Conservation (phyloP, 1,140 invertebrate genomes). For the Polyergus mexicanus region DNA sequence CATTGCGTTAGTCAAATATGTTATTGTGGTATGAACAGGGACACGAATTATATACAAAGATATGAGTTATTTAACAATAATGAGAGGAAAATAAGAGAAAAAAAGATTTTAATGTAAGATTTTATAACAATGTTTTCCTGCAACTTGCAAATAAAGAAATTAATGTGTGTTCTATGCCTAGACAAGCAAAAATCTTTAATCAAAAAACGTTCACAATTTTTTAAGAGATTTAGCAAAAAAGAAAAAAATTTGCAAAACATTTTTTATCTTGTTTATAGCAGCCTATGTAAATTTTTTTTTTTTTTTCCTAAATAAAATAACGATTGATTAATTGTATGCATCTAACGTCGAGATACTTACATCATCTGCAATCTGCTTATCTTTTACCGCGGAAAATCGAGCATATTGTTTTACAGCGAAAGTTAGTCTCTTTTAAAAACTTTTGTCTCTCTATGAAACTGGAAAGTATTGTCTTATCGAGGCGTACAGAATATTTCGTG, state of each 20-base stretch:
- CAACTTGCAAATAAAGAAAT: neutral
- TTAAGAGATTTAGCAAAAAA: neutral
- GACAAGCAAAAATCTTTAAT: neutral
- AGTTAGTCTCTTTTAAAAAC: neutral
- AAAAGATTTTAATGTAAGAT: neutral
- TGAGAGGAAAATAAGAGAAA: neutral
- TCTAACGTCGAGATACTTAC: neutral
- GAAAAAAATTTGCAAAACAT: neutral
- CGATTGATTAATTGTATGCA: neutral
- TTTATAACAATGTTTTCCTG: neutral
- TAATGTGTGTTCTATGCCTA: neutral
- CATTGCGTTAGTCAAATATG: neutral
- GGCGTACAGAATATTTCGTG: neutral
- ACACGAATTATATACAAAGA: neutral
- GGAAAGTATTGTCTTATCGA: constrained; percentile 19
- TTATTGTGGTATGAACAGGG: constrained; percentile 2
- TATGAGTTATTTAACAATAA: neutral
- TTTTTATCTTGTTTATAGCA: neutral
- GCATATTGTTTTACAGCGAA: neutral
- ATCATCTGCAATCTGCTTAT: constrained; percentile 8
- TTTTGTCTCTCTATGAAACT: constrained; percentile 2
- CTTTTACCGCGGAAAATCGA: neutral
- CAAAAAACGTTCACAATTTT: neutral
- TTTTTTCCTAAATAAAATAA: neutral
- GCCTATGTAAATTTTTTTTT: neutral